Percentiles rank a stretch among this genome's conserved stretches.
These are phyloP conservation scores for Agrochola lychnidis DNA, from an alignment of 2,888 invertebrate species.

Conservation along the genomic window DNA sequence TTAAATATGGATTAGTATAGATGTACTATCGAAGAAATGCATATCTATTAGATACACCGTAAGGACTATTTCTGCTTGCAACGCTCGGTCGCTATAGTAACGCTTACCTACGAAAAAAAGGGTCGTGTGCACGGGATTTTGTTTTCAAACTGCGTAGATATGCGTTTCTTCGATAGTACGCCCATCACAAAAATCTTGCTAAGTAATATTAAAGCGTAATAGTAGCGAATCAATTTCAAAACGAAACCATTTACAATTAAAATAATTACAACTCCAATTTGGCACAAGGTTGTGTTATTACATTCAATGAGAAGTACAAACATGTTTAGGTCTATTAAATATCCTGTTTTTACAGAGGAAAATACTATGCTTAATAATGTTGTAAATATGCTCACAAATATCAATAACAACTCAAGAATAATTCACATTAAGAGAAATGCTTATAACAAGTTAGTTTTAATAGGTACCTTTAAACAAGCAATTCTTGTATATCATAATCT, in stretches of 20 bases:
- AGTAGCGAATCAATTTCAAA: slow-evolving; percentile 18
- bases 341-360: slow-evolving; percentile 42
- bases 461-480: neutral
- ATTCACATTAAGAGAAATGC: slow-evolving; percentile 2
- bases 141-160: too few relatives aligned
- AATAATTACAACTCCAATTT: slow-evolving; percentile 37
- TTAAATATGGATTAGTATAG: neutral
- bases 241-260: slow-evolving; percentile 27
- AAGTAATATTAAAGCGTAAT: neutral
- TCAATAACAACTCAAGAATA: slow-evolving; percentile 6
- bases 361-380: neutral
- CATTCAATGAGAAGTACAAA: slow-evolving; percentile 29
- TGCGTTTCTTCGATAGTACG: too few relatives aligned
- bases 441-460: neutral
- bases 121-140: too few relatives aligned
- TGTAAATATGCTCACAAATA: neutral
- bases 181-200: neutral
- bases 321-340: slow-evolving; percentile 36
- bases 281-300: slow-evolving; percentile 41
- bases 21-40: too few relatives aligned
- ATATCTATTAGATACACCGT: too few relatives aligned
- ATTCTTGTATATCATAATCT: too few relatives aligned
- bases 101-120: too few relatives aligned
- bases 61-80: too few relatives aligned
- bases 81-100: too few relatives aligned